Conservation (phyloP, 2,797 vertebrate genomes). For the Ptychobarbus kaznakovi region DNA sequence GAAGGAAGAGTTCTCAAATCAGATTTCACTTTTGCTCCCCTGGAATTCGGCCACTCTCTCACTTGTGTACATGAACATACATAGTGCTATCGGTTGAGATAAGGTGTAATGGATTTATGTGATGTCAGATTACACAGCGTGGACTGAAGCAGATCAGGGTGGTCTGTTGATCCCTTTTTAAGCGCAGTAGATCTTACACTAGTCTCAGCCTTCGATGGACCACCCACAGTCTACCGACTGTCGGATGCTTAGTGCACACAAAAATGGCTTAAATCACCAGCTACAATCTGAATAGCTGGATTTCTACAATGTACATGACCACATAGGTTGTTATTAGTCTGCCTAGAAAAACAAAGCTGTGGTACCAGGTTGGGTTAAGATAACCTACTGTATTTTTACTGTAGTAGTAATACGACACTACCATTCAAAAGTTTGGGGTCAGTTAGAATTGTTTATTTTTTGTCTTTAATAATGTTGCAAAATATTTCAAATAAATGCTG, state of each 20-base stretch:
- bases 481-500: not conserved
- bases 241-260: not conserved
- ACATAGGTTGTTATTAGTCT: not conserved
- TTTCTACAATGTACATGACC: not conserved
- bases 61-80: conserved; percentile 53
- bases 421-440: not conserved
- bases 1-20: conserved; percentile 25
- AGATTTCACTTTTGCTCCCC: conserved; percentile 38
- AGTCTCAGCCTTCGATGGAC: not conserved
- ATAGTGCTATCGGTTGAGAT: conserved; percentile 19
- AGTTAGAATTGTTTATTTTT: not conserved
- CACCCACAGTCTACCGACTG: not conserved
- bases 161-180: conserved; percentile 17
- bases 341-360: not conserved
- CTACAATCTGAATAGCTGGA: not conserved
- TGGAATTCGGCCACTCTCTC: conserved; percentile 68
- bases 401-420: no score
- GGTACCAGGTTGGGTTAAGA: not conserved
- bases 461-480: not conserved
- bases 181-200: not conserved
- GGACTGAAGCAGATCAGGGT: conserved; percentile 15
- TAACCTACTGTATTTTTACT: not conserved
- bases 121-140: conserved; percentile 31
- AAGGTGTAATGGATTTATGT: conserved; percentile 30
- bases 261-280: not conserved